phyloP scores from a whole-genome alignment of 2,888 invertebrate genomes.

The Ditula angustiorana region DNA sequence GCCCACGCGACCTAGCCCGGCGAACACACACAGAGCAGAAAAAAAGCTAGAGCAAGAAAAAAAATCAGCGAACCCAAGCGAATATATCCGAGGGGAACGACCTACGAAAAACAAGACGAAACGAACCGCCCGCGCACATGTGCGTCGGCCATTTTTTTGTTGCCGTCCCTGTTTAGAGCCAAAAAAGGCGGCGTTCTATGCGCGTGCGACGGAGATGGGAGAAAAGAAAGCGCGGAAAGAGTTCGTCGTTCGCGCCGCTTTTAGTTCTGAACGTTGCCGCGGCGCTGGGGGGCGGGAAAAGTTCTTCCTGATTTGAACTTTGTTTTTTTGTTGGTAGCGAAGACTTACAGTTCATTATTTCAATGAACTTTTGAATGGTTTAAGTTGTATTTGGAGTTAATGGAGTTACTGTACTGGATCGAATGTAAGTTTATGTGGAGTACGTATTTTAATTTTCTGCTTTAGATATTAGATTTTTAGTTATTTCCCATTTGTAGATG shows the following conservation, averaged over 20 bases:
- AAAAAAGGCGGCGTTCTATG: slow-evolving; percentile 61
- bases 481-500: too few species aligned
- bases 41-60: slow-evolving; percentile 56
- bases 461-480: too few species aligned
- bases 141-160: slow-evolving; percentile 81
- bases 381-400: not conserved
- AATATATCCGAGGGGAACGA: slow-evolving; percentile 80
- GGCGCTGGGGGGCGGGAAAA: slow-evolving; percentile 68
- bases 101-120: slow-evolving; percentile 83
- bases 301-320: slow-evolving; percentile 78
- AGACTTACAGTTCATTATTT: not conserved
- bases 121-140: slow-evolving; percentile 78
- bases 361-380: not conserved
- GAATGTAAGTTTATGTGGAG: too few species aligned
- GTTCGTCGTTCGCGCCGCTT: slow-evolving; percentile 70
- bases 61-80: slow-evolving; percentile 64
- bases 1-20: slow-evolving; percentile 77
- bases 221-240: slow-evolving; percentile 82
- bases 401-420: too few species aligned
- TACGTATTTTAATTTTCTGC: too few species aligned
- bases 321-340: slow-evolving; percentile 49
- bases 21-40: slow-evolving; percentile 68
- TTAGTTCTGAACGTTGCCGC: slow-evolving; percentile 74
- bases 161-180: slow-evolving; percentile 72
- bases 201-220: slow-evolving; percentile 63